Evolutionary conservation across 2,113 vertebrate species (phyloP).

Genomic region (Nothoprocta perdicaria): DNA sequence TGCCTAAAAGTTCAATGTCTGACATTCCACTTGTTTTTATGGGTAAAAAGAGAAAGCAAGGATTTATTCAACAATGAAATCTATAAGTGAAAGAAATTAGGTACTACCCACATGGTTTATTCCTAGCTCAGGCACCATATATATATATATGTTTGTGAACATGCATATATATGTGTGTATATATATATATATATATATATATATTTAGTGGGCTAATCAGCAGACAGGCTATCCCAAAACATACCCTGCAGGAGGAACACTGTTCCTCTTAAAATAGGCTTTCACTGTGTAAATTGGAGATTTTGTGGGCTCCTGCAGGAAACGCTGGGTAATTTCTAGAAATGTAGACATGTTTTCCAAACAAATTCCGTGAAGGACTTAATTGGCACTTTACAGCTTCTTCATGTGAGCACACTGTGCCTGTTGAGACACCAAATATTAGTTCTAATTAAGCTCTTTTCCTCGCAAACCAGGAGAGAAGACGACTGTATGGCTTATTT

Average conservation of each 20-base stretch:
- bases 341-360: not conserved
- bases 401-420: not conserved
- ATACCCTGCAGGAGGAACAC: not conserved
- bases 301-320: not conserved
- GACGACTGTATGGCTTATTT: not conserved
- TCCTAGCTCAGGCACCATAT: not conserved
- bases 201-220: not conserved
- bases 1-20: not conserved
- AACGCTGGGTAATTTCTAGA: not conserved
- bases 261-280: rapidly evolving
- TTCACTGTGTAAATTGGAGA: not conserved
- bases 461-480: not conserved
- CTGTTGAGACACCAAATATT: not conserved
- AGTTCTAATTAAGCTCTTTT: not conserved
- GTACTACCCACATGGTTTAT: not conserved
- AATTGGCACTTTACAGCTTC: not conserved
- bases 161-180: too few species aligned
- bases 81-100: not conserved
- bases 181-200: too few species aligned
- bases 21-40: not conserved
- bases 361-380: not conserved
- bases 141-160: too few species aligned
- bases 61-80: not conserved
- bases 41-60: not conserved
- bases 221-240: not conserved